Evolutionary conservation across 92 coral and sea anemone genomes (phyloP).

Genomic region (Plumapathes pennacea): DNA sequence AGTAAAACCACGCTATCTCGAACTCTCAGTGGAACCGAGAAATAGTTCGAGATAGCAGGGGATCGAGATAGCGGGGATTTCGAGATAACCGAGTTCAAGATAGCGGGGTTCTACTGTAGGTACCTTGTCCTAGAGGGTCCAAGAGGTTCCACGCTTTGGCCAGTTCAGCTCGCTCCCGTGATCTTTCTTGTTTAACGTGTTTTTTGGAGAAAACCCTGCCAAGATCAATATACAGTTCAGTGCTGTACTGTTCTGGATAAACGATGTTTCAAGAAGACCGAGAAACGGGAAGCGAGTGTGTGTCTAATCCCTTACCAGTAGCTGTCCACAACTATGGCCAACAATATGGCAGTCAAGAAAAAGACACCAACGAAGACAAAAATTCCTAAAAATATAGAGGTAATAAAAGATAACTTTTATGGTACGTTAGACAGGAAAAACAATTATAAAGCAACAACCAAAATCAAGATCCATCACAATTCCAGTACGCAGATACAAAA

Average conservation of each 20-base stretch:
- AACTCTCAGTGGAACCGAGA: no score
- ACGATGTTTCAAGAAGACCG: neutral
- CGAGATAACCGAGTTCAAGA: no score
- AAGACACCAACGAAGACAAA: slow-evolving; percentile 85
- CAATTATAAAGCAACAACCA: neutral
- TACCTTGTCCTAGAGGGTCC: slow-evolving; percentile 86
- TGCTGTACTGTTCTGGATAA: neutral
- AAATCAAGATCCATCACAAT: neutral
- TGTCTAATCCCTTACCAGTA: slow-evolving; percentile 58
- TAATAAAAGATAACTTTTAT: neutral
- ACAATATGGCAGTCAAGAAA: slow-evolving; percentile 78
- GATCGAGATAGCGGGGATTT: no score
- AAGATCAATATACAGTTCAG: neutral
- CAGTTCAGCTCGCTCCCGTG: slow-evolving; percentile 83
- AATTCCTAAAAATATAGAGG: slow-evolving; percentile 42
- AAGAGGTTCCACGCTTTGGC: slow-evolving; percentile 92
- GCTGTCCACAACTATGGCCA: slow-evolving; percentile 84
- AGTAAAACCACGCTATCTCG: no score
- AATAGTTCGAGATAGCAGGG: no score
- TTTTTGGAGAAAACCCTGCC: slow-evolving; percentile 80
- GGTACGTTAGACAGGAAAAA: neutral
- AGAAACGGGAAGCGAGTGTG: neutral
- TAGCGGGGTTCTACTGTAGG: neutral
- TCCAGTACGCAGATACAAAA: no score
- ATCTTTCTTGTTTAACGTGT: slow-evolving; percentile 82